Evolutionary conservation across 92 coral and sea anemone species (phyloP), one percentile per base, ranked within the genome.

Genomic region (Porites rus): DNA sequence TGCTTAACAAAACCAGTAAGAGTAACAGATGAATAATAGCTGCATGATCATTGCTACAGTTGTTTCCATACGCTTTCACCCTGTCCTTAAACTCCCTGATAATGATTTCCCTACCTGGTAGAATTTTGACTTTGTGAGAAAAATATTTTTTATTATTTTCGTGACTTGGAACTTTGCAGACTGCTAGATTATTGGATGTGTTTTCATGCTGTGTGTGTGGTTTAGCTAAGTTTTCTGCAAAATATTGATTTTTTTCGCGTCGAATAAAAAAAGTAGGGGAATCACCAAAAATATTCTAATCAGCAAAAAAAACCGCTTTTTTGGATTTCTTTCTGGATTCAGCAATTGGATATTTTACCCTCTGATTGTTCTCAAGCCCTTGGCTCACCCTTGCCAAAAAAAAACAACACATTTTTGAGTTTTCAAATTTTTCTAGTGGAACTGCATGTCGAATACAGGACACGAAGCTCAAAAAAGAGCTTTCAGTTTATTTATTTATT

Each of bases 301-400:
- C 38, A 0, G 31, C 1, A 13, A 67, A 67, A 67, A 67, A 20
- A 22, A 67, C 2, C 8, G 31, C 31, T n/a, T 67, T 0, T 67
- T 67, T 20, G 72, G 72, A 67, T 67, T 67, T 21, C 31, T n/a
- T 21, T 24, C 38, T 21, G 72, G 72, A 67, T 67, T 67, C 38
- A 67, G 72, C 28, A n/a, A 21, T 67, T 67, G 72, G 79, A 56
- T 67, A 67, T 67, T 13, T 51, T 67, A 67, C 72, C 72, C 72
- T 67, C 72, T n/a, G 13, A 67, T 67, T 67, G 72, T 67, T 67
- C 38, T n/a, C 8, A 67, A n/a, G 72, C 72, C 43, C 72, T 67
- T n/a, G 50, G 72, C 1, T 21, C 38, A 67, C 72, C 72, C 72
- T 67, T n/a, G 72, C 72, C 25, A 67, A 67, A 67, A 67, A 67